Evolutionary conservation across 2,113 vertebrate genomes (phyloP).

Genomic region (Corynorhinus townsendii): DNA sequence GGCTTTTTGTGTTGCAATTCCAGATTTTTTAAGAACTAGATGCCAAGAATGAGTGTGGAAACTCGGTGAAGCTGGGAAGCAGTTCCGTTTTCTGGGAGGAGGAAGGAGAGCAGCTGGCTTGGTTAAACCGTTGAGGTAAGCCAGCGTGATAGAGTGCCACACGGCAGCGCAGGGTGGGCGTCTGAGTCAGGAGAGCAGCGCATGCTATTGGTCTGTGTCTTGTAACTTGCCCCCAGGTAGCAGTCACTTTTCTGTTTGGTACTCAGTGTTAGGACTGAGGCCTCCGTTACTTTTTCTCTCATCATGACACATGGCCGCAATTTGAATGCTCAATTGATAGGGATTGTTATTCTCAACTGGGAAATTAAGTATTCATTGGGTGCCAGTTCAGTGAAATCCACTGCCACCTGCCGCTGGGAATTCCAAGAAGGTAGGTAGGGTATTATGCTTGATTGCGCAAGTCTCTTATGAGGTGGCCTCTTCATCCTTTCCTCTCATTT

Average conservation of each 20-base stretch:
- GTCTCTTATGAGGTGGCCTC: not conserved
- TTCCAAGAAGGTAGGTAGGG: not conserved
- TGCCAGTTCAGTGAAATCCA: not conserved
- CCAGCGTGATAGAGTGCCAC: rapidly evolving
- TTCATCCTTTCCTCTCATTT: not conserved
- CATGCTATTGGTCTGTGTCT: not conserved
- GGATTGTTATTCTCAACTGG: not conserved
- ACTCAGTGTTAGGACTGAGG: not conserved
- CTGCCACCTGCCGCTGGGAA: not conserved
- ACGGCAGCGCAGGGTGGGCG: not conserved
- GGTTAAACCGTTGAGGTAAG: not conserved
- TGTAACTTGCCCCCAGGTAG: not conserved
- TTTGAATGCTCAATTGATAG: not conserved
- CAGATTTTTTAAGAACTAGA: not conserved
- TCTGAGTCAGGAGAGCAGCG: not conserved
- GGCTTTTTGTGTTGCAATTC: not conserved
- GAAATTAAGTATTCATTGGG: not conserved
- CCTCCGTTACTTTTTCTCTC: not conserved
- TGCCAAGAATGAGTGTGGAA: not conserved
- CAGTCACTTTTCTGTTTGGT: not conserved
- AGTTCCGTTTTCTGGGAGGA: constrained; percentile 5
- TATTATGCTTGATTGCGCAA: not conserved
- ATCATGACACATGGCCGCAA: no score
- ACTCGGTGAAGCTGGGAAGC: not conserved
- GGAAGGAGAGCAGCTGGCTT: not conserved